Conservation (phyloP, 2,113 vertebrate genomes). For the Callipepla californica region DNA sequence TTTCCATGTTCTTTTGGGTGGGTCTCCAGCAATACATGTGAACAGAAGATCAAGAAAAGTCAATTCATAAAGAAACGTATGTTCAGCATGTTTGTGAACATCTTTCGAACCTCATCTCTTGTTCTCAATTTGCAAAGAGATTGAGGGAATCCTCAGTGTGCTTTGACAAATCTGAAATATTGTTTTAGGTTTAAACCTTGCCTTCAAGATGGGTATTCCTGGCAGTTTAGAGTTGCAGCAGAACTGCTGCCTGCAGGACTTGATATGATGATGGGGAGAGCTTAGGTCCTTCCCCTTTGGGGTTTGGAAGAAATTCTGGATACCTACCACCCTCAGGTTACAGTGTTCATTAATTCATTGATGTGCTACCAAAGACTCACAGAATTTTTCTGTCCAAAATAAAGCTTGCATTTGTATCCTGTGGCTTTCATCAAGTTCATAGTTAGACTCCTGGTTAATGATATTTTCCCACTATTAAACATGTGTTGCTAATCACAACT, state of each 20-base stretch:
- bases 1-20: not conserved
- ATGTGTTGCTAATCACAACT: slow-evolving; percentile 18
- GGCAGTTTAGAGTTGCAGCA: not conserved
- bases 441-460: slow-evolving; percentile 2
- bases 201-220: not conserved
- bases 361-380: not conserved
- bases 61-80: not conserved
- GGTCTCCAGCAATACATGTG: not conserved
- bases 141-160: not conserved
- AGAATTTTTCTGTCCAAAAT: not conserved
- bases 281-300: not conserved
- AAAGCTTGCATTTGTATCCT: slow-evolving; percentile 2
- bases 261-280: not conserved
- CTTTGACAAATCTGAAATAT: not conserved
- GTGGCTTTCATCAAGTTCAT: not conserved
- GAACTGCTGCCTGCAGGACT: not conserved
- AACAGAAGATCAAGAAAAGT: not conserved
- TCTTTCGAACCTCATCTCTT: not conserved
- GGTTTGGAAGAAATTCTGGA: not conserved
- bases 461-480: slow-evolving; percentile 43
- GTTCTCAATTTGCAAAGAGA: not conserved
- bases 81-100: not conserved
- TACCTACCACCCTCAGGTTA: not conserved
- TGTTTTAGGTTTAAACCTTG: not conserved
- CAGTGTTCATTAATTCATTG: not conserved